Base-by-base conservation (phyloP, 1,140 invertebrate species). In the Trinorchestia longiramus region DNA sequence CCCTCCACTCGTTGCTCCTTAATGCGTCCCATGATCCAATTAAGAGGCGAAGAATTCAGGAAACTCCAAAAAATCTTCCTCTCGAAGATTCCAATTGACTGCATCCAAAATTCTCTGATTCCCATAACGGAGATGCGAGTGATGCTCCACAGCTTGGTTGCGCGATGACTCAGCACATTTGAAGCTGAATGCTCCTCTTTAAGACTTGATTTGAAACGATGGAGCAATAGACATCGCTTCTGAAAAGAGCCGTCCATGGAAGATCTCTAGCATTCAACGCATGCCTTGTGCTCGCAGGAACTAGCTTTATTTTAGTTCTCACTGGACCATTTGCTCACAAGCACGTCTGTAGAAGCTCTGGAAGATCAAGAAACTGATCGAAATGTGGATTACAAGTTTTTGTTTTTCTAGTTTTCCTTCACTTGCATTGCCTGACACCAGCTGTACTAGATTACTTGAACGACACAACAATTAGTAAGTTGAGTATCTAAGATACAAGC, bases 61-160 rank as follows among this genome's bases (percentile, higher is more conserved):
- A 90, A 90, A 90, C 43, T 90, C 88, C 36, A 17, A 43, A 90
- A 90, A 90, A 8, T 42, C 41, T 90, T 28, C 88, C 88, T 43
- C 88, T 90, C 88, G 88, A 90, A 90, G 88, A 41, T 90, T 90
- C 88, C 88, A 90, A 90, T 90, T 90, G 88, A 90, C 41, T 90
- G 88, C 88, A 42, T 90, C 43, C 28, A 3, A 43, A 90, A 90
- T 90, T 87, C 87, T 40, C 47, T 53, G 47, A 53, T 53, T 53
- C 47, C 47, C 88, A 36, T 90, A 43, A 90, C 88, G 88, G 88
- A 42, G 88, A 90, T 90, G 43, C 47, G 47, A 53, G 19, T 19
- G 47, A 6, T 53, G 6, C 88, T 41, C 41, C 88, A 41, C 11
- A 42, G 88, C 88, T 42, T 15, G 11, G 88, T 42, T 11, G 88